These are phyloP conservation scores for Oedothorax gibbosus DNA, from an alignment of 1,140 invertebrate genomes.

Conservation along the genomic window DNA sequence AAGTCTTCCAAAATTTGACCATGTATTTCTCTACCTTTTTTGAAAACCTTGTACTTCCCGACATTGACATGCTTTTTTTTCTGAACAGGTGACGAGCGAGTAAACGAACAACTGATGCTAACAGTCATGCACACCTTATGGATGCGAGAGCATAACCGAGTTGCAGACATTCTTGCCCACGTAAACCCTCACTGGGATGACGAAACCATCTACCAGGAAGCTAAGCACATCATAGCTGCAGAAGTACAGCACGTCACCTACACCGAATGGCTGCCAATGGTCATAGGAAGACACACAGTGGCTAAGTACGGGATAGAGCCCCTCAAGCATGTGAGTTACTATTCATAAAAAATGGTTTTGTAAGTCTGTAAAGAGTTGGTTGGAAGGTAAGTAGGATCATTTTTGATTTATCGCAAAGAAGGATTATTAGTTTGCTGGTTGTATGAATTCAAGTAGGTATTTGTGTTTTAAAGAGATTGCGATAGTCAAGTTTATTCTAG, in stretches of 20 bases:
- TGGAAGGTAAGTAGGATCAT: neutral
- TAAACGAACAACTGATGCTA: conserved; percentile 86
- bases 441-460: conserved; percentile 10
- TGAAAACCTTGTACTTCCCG: too few species aligned
- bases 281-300: conserved; percentile 93
- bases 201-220: conserved; percentile 89
- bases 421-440: neutral
- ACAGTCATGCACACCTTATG: conserved; percentile 74
- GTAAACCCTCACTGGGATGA: conserved; percentile 96
- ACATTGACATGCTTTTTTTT: neutral
- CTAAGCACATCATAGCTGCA: conserved; percentile 88
- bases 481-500: too few species aligned
- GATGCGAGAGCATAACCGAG: conserved; percentile 67
- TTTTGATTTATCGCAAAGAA: neutral
- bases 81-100: conserved; percentile 85
- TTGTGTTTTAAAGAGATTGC: neutral
- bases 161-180: conserved; percentile 69
- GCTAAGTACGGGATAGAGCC: conserved; percentile 79
- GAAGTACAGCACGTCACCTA: conserved; percentile 93
- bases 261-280: conserved; percentile 93
- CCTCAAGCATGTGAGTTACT: conserved; percentile 66
- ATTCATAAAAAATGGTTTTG: neutral
- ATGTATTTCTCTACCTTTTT: too few species aligned
- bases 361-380: neutral
- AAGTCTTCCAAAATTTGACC: too few species aligned